These are phyloP conservation scores for Cettia cetti DNA, from an alignment of 2,113 vertebrate genomes.

Conservation along the genomic window DNA sequence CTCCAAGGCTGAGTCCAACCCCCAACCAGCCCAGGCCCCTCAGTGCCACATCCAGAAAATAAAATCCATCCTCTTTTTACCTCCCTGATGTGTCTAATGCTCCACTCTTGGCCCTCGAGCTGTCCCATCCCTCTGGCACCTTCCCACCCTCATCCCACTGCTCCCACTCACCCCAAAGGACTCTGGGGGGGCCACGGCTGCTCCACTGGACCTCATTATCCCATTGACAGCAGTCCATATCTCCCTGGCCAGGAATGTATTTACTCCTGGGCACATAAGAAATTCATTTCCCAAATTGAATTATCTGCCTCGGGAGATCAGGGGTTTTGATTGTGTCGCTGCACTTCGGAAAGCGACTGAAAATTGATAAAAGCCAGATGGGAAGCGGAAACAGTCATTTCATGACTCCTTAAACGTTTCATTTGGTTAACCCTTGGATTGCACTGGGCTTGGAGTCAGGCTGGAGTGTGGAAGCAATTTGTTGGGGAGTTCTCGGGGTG, in stretches of 20 bases:
- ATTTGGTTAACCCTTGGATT: slow-evolving; percentile 76
- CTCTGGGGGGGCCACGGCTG: not conserved
- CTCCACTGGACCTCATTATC: slow-evolving; percentile 68
- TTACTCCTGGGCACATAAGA: slow-evolving; percentile 76
- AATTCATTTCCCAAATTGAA: slow-evolving; percentile 82
- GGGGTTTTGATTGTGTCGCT: slow-evolving; percentile 76
- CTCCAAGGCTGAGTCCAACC: not conserved
- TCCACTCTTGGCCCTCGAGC: not conserved
- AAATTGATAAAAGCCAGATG: slow-evolving; percentile 79
- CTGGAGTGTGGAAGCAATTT: slow-evolving; percentile 73
- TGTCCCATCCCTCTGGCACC: not conserved
- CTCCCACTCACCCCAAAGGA: not conserved
- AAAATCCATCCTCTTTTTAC: not conserved
- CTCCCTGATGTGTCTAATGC: accelerated
- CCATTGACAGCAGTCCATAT: slow-evolving; percentile 69
- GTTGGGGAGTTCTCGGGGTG: slow-evolving; percentile 56
- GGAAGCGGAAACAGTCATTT: slow-evolving; percentile 77
- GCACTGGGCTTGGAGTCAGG: slow-evolving; percentile 29
- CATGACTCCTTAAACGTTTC: slow-evolving; percentile 76
- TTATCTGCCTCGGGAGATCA: slow-evolving; percentile 75
- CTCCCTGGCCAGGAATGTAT: slow-evolving; percentile 68
- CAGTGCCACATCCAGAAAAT: not conserved
- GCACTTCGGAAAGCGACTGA: slow-evolving; percentile 69
- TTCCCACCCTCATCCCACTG: not conserved
- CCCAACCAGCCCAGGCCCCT: not conserved